A percentile compares a stretch with the other conserved stretches of the same genome.
These are phyloP conservation scores for Pseudachorutes palmiensis DNA, from an alignment of 1,140 invertebrate genomes.

Conservation along the genomic window DNA sequence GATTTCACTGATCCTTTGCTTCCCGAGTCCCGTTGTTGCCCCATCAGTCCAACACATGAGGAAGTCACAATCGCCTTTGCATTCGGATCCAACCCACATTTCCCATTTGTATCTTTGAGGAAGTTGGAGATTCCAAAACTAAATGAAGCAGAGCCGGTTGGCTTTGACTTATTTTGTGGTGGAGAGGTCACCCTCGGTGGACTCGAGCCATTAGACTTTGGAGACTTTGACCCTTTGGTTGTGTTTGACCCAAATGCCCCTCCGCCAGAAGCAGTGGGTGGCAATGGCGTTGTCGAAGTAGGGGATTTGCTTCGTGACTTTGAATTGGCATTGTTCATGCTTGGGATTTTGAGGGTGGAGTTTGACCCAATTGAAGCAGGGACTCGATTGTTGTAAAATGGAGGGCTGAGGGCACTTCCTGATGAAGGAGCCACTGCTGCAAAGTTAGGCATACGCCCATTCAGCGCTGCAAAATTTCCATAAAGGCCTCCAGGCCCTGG, in stretches of 20 bases:
- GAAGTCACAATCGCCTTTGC: constrained; percentile 1
- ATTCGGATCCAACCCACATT: background rate
- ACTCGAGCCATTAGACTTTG: background rate
- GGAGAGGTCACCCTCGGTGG: background rate
- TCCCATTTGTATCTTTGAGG: background rate
- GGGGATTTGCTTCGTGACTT: background rate
- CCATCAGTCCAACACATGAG: background rate
- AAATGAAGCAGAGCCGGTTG: background rate
- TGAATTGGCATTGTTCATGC: constrained; percentile 15
- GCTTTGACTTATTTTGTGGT: background rate
- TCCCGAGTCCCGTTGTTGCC: background rate
- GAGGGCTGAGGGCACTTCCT: constrained; percentile 22
- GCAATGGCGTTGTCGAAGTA: too few relatives aligned
- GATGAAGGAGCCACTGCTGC: background rate
- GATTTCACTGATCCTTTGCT: background rate
- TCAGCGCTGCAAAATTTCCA: background rate
- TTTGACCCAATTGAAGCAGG: background rate
- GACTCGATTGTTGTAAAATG: constrained; percentile 13
- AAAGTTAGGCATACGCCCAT: background rate
- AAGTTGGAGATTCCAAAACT: constrained; percentile 6
- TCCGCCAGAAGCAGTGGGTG: background rate
- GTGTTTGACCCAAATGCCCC: background rate
- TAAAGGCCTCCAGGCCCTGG: background rate
- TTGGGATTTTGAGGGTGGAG: constrained; percentile 25
- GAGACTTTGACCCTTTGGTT: background rate